phyloP scores from a whole-genome alignment of 2,113 vertebrate species.

The Elgaria multicarinata region DNA sequence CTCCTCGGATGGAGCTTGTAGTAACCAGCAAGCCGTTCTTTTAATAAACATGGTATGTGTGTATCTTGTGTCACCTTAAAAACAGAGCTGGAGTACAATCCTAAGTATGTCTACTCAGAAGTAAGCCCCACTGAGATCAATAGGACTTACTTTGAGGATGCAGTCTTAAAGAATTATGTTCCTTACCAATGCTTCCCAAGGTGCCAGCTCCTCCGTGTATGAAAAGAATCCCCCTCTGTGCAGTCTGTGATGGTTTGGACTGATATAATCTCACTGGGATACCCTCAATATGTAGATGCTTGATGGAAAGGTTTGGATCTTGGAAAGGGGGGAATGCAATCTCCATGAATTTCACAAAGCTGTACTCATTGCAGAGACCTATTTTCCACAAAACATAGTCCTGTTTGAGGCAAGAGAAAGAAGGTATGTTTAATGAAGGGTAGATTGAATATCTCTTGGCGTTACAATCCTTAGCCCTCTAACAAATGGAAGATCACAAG shows the following conservation, averaged over 20 bases:
- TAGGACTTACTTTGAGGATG: too few relatives aligned
- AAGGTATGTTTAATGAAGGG: background rate
- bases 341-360: background rate
- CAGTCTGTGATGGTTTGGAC: conserved; percentile 49
- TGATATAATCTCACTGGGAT: conserved; percentile 78
- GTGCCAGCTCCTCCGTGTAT: background rate
- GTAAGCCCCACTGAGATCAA: too few relatives aligned
- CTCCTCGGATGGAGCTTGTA: too few relatives aligned
- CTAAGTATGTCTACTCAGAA: too few relatives aligned
- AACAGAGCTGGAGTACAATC: too few relatives aligned
- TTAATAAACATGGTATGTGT: too few relatives aligned
- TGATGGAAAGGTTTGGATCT: conserved; percentile 63
- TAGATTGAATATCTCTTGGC: too few relatives aligned
- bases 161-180: background rate
- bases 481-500: too few relatives aligned
- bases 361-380: background rate
- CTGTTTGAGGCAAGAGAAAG: background rate
- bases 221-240: background rate
- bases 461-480: too few relatives aligned
- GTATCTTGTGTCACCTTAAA: too few relatives aligned
- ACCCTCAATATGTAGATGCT: conserved; percentile 67
- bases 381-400: background rate
- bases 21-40: too few relatives aligned
- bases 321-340: background rate
- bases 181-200: background rate